A percentile compares a stretch with the other conserved stretches of the same genome.
phyloP scores from a whole-genome alignment of 1,140 invertebrate species.

The Pectinophora gossypiella region DNA sequence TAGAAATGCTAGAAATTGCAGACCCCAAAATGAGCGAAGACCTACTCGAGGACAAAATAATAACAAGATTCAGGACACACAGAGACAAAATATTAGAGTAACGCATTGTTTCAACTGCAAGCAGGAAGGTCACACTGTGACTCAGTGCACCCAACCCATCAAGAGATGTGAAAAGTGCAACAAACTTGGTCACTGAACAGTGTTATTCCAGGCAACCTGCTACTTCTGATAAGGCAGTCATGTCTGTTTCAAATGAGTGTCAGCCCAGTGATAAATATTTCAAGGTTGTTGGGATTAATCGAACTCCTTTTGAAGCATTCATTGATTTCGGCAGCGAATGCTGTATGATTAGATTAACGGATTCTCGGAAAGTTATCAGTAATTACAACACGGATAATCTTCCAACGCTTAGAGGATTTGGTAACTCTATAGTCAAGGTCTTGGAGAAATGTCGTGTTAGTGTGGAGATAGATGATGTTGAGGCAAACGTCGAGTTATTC shows the following conservation, averaged over 20 bases:
- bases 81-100: background rate
- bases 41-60: background rate
- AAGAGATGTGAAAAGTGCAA: background rate
- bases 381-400: constrained; percentile 1
- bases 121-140: background rate
- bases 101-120: background rate
- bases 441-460: constrained; percentile 13
- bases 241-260: background rate
- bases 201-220: too few species aligned
- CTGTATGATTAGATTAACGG: constrained; percentile 8
- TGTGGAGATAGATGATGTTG: constrained; percentile 11
- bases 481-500: constrained; percentile 9
- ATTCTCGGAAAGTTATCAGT: constrained; percentile 5
- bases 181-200: background rate
- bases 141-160: background rate
- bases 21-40: background rate
- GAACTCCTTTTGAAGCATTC: constrained; percentile 1
- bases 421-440: constrained; percentile 5
- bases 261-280: constrained; percentile 7
- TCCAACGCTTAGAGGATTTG: constrained; percentile 9
- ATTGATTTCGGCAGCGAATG: constrained; percentile 15
- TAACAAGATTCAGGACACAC: background rate
- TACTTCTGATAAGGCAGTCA: constrained; percentile 11
- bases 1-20: background rate
- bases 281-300: constrained; percentile 5